Base-by-base conservation (phyloP, 2,888 invertebrate species). In the Aphidoletes aphidimyza region DNA sequence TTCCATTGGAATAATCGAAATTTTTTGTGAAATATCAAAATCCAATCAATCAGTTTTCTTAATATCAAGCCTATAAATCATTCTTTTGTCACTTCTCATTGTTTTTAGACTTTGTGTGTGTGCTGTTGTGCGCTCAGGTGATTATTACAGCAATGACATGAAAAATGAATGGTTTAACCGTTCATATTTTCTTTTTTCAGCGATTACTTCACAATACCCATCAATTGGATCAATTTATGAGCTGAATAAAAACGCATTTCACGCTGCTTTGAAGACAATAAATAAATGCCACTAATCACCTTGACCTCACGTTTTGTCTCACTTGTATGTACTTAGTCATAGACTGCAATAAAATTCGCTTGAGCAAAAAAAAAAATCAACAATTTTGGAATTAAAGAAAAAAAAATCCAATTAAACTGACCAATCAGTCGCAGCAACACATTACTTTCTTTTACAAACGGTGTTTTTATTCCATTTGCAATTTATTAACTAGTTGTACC, bases 401-500 rank as follows among this genome's bases (percentile, higher is more conserved):
- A 54, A 26, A 26, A 26, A 54, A 22, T 26, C 6, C 54, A 69
- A 69, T 69, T 69, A 69, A 30, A 69, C 30, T 30, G 69, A 69
- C 30, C 69, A 69, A 54, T 54, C 54, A 54, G 9, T 54, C 54
- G 22, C 6, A 54, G 54, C 54, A 3, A 11, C 22, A 54, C 6
- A 54, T 22, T 69, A 69, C 69, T 69, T 69, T 69, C 69, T 69
- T 69, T 69, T 30, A 14, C 69, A 14, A 69, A 69, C 30, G 69
- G 30, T 14, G n/a, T n/a, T n/a, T n/a, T n/a, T n/a, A n/a, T n/a
- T n/a, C n/a, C n/a, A n/a, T n/a, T n/a, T n/a, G n/a, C n/a, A n/a
- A n/a, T n/a, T n/a, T n/a, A n/a, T n/a, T n/a, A n/a, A n/a, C n/a
- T n/a, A n/a, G n/a, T n/a, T n/a, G n/a, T n/a, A n/a, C n/a, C n/a